Percentiles rank a stretch among this genome's conserved stretches.
Conservation (phyloP, 2,888 invertebrate genomes). For the Nomada hirtipes region DNA sequence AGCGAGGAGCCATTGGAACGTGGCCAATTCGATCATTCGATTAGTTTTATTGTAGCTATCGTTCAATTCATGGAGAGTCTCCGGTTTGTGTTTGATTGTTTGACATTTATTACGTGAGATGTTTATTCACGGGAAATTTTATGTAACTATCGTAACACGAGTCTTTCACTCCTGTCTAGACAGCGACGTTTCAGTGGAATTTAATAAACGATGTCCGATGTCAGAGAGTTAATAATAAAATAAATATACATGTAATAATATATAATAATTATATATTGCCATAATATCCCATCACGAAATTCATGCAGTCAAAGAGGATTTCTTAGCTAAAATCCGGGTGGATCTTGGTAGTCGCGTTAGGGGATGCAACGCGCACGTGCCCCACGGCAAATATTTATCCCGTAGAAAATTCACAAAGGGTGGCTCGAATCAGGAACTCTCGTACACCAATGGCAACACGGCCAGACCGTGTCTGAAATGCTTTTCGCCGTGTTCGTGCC, state of each 20-base stretch:
- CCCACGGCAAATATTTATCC: constrained; percentile 53
- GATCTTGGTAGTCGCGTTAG: constrained; percentile 1
- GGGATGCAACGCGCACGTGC: constrained; percentile 15
- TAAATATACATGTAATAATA: no score
- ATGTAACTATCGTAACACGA: not conserved
- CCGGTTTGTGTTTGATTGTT: not conserved
- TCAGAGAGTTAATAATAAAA: no score
- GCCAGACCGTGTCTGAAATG: not conserved
- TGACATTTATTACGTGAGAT: not conserved
- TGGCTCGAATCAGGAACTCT: constrained; percentile 32
- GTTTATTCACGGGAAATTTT: not conserved
- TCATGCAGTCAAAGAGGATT: not conserved
- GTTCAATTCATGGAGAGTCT: constrained; percentile 12
- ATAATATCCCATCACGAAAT: not conserved
- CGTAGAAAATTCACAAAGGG: constrained; percentile 55
- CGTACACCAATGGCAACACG: not conserved
- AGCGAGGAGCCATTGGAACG: constrained; percentile 26
- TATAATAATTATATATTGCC: no score
- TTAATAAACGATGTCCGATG: no score
- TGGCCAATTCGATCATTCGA: constrained; percentile 32
- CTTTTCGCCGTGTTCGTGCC: not conserved
- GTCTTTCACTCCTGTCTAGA: no score
- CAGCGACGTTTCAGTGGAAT: no score
- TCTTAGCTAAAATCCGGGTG: constrained; percentile 4
- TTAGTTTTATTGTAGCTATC: constrained; percentile 32